Conservation (phyloP, 2,888 invertebrate genomes). For the Tetranychus piercei region DNA sequence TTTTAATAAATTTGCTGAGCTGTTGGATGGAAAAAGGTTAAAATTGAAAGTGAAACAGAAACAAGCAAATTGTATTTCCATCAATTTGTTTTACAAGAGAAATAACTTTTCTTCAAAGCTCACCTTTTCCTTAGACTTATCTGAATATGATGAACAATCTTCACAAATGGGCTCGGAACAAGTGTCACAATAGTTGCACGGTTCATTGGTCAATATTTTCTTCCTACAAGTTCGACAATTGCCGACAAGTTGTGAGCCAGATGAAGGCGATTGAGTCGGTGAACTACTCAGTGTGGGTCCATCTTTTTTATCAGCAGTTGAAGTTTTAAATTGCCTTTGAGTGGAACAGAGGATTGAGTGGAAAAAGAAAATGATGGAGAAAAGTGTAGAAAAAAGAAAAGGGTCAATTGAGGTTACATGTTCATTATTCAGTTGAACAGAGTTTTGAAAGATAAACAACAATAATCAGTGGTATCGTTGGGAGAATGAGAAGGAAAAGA, state of each 20-base stretch:
- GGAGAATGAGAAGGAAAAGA: neutral
- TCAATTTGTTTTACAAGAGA: neutral
- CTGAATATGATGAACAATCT: conserved; percentile 78
- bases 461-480: neutral
- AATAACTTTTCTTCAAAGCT: conserved; percentile 28
- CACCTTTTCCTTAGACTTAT: conserved; percentile 59
- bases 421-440: neutral
- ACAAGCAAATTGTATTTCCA: neutral
- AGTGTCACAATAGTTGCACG: conserved; percentile 67
- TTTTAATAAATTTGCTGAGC: too few species aligned
- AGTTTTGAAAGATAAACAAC: neutral
- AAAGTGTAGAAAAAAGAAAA: neutral
- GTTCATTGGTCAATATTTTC: conserved; percentile 69
- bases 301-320: neutral
- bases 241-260: conserved; percentile 14
- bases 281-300: neutral
- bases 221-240: conserved; percentile 43
- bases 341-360: neutral
- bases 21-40: too few species aligned
- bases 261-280: conserved; percentile 1
- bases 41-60: neutral
- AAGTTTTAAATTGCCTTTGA: neutral
- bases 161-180: conserved; percentile 79
- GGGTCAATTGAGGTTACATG: neutral
- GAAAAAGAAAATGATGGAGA: neutral